Conservation (phyloP, 2,888 invertebrate species). For the Fragum sueziense region DNA sequence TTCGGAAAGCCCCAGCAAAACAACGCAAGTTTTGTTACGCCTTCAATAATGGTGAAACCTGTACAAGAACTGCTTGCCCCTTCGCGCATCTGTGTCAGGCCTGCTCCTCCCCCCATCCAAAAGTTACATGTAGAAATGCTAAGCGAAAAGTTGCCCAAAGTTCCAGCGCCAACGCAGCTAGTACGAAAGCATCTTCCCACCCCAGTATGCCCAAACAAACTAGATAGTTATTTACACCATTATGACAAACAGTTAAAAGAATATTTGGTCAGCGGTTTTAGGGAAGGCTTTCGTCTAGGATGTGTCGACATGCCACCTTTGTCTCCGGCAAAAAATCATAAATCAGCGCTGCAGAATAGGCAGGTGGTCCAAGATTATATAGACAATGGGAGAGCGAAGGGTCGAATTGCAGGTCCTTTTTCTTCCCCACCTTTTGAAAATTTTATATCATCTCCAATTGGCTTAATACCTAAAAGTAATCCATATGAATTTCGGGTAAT, state of each 20-base stretch:
- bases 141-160: neutral
- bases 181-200: neutral
- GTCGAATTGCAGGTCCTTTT: slow-evolving; percentile 27
- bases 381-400: neutral
- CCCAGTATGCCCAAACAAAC: neutral
- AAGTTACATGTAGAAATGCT: neutral
- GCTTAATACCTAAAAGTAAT: slow-evolving; percentile 29
- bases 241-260: neutral
- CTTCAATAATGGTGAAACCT: neutral
- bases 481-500: slow-evolving; percentile 23
- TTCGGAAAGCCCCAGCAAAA: neutral
- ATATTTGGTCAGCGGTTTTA: slow-evolving; percentile 28
- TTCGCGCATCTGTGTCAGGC: neutral
- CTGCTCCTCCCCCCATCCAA: neutral
- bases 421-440: neutral
- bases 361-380: slow-evolving; percentile 6
- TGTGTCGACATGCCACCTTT: neutral
- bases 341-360: slow-evolving; percentile 16
- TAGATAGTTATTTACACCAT: neutral
- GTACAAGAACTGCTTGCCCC: neutral
- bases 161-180: neutral
- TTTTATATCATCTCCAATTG: slow-evolving; percentile 44
- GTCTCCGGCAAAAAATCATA: slow-evolving; percentile 12
- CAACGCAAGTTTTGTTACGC: too few species aligned
- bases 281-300: slow-evolving; percentile 11